Base-by-base conservation (phyloP, 2,888 invertebrate genomes). In the Melanchra persicariae region DNA sequence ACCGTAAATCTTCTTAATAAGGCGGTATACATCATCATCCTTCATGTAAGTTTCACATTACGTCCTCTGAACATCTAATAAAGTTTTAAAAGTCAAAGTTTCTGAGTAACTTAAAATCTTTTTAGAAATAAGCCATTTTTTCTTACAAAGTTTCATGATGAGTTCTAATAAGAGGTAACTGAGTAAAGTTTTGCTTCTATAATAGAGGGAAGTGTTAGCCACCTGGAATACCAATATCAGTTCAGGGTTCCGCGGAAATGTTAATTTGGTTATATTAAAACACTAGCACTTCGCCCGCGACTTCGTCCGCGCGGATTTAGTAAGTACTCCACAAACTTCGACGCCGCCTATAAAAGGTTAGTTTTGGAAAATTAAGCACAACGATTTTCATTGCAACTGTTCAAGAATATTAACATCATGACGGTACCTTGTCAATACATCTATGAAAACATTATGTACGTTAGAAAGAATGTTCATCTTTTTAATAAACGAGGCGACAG, bases 101-200 rank as follows among this genome's bases (percentile, higher is more conserved):
- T 72, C 22, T 40, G 34, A 43, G 47, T 15, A 69, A 58, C 57
- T 40, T 70, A 58, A 77, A 55, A 61, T 55, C 37, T 61, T 78
- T 61, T 45, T 70, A 37, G 34, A 49, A 34, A 22, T 40, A 52
- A 47, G 34, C 40, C 47, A 52, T 72, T 59, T 59, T 62, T 62
- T 62, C 47, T 54, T 63, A 43, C 59, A 59, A 79, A 72, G 52
- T 79, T 75, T 54, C n/a, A 51, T 54, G 57, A 80, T 59, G 75
- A 66, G 63, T 74, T 80, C 45, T 62, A 63, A 40, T 67, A 78
- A 61, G 22, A 71, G 34, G 73, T 54, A 54, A 49, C n/a, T 19
- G 17, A 37, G 34, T 19, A 79, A 79, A 79, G 59, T 79, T 78
- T 71, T 71, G 22, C 40, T 78, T 62, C 49, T 54, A 49, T 45